Evolutionary conservation across 1,140 invertebrate species (phyloP), one percentile per base, ranked within the genome.

Genomic region (Temnothorax nylanderi): DNA sequence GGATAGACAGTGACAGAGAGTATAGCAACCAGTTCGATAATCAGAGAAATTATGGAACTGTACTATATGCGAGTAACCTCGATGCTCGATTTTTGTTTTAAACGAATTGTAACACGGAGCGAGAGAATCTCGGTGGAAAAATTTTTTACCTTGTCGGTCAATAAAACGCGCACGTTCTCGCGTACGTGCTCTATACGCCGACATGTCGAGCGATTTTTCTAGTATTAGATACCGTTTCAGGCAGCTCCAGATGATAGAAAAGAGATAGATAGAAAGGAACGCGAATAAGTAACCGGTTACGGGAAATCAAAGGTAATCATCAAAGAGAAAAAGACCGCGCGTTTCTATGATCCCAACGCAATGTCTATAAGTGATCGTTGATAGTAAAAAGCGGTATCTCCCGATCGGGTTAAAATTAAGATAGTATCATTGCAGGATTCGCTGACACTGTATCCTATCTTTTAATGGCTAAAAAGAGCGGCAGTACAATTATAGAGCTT

Each of bases 381-480:
- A 21, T 69, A 69, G 32, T 13, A 92, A 91, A 93, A 93, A 92
- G 85, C 84, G 5, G 91, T 89, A 90, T 88, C 69, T 88, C 91
- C 91, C 74, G 87, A 89, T 87, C 58, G 74, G 88, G 87, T 76
- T 56, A 71, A 91, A 92, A 93, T 92, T 93, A 88, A 93, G 92
- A 93, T 92, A 92, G 88, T 85, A 86, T 64, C 74, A 69, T 76
- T 64, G 67, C 5, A 65, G 74, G 5, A 72, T 58, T 90, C 76
- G 76, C 49, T 51, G 58, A 34, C 32, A 41, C 72, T 60, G 58
- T 69, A 18, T 85, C 71, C 62, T 62, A 81, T 77, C 72, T 86
- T 80, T 72, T 26, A 69, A 74, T 41, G 13, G 51, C 49, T 7
- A 62, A 56, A 62, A 51, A 47, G 44, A 18, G 11, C 8, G 18